Percentiles rank a stretch among this genome's conserved stretches.
These are phyloP conservation scores for Dryocosmus kuriphilus DNA, from an alignment of 2,888 invertebrate genomes.

Conservation along the genomic window DNA sequence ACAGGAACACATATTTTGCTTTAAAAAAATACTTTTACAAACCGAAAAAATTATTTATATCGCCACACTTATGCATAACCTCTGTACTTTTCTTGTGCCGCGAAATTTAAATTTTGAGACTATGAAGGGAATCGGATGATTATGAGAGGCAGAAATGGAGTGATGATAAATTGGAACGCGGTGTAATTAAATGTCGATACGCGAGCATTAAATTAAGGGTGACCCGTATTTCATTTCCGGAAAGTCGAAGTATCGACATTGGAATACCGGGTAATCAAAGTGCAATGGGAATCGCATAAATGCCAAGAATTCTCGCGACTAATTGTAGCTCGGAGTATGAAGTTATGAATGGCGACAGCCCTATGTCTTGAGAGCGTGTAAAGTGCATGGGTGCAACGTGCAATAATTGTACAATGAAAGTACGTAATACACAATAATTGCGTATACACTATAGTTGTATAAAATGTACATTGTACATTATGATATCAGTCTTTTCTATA, in stretches of 20 bases:
- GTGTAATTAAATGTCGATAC: slow-evolving; percentile 37
- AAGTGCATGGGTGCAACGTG: not conserved
- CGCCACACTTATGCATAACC: no score
- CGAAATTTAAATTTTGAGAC: no score
- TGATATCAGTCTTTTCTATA: no score
- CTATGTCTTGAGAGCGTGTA: not conserved
- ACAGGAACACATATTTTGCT: no score
- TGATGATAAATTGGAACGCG: slow-evolving; percentile 10
- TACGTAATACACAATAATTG: not conserved
- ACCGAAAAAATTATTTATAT: no score
- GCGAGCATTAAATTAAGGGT: slow-evolving; percentile 21
- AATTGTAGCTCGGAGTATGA: not conserved
- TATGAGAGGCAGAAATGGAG: slow-evolving; percentile 8
- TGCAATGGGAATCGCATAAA: not conserved
- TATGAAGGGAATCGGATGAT: not conserved
- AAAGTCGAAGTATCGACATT: slow-evolving; percentile 6
- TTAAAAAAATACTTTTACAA: no score
- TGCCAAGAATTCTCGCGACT: not conserved
- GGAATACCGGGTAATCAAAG: slow-evolving; percentile 8
- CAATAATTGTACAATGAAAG: not conserved
- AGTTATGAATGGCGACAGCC: not conserved
- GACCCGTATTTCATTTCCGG: slow-evolving; percentile 35
- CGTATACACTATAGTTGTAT: not conserved
- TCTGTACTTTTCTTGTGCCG: no score
- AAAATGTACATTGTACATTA: not conserved